phyloP scores from a whole-genome alignment of 2,113 vertebrate genomes.

The Myotis lucifugus region DNA sequence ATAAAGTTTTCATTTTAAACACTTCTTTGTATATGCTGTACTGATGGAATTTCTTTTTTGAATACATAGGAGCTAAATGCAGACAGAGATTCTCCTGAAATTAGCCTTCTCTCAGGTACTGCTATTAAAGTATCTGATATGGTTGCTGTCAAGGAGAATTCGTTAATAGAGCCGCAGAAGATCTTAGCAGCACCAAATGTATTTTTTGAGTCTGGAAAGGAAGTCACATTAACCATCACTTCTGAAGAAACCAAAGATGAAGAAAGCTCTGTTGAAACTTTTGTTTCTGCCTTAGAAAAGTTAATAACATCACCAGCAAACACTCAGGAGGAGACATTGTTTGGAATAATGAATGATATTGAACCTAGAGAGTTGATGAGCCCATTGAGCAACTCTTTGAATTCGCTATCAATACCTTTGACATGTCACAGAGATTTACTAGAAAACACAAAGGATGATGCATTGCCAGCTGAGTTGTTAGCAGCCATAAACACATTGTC shows the following conservation, averaged over 20 bases:
- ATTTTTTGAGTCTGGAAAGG: conserved; percentile 51
- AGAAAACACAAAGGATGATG: conserved; percentile 57
- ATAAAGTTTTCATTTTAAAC: conserved; percentile 21
- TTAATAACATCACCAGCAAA: conserved; percentile 50
- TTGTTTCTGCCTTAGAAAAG: conserved; percentile 59
- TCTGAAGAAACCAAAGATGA: conserved; percentile 56
- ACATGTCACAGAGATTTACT: conserved; percentile 20
- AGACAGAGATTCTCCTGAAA: conserved; percentile 67
- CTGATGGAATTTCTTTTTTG: conserved; percentile 54
- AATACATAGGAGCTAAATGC: conserved; percentile 63
- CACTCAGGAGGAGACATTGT: conserved; percentile 32
- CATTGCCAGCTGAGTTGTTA: conserved; percentile 65
- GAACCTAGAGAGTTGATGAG: conserved; percentile 57
- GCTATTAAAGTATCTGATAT: background rate
- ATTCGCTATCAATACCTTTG: conserved; percentile 33
- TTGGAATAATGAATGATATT: conserved; percentile 55
- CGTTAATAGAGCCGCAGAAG: conserved; percentile 30
- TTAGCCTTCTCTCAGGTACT: conserved; percentile 56
- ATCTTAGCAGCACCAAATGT: conserved; percentile 27
- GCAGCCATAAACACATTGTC: conserved; percentile 69
- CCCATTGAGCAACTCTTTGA: conserved; percentile 46
- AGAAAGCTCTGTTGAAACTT: conserved; percentile 56
- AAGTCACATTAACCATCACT: background rate
- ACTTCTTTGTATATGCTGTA: conserved; percentile 10
- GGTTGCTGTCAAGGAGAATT: conserved; percentile 37